Evolutionary conservation across 2,888 invertebrate genomes (phyloP), one percentile per base, ranked within the genome.

Genomic region (Calephelis perditalis): DNA sequence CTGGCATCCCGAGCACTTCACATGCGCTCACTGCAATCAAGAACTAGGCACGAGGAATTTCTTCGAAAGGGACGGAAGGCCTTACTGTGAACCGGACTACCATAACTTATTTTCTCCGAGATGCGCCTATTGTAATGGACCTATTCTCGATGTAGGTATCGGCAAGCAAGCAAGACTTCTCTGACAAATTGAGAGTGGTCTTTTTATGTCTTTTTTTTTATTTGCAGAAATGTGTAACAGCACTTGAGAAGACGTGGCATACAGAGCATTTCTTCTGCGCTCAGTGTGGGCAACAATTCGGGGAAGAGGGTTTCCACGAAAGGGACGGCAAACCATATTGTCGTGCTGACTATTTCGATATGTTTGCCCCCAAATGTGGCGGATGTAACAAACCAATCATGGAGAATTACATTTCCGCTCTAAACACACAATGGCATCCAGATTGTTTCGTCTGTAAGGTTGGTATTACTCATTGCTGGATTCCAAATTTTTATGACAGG

Each of bases 1-100:
- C 67, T 99, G 99, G 99, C 99, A 99, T 86, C 98, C 99, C 56
- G 99, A 99, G 91, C 99, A 99, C 88, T 99, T 99, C 90, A 97
- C 96, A 64, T 99, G 99, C 92, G 96, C 96, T 70, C 98, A 99
- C 80, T 99, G 99, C 93, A 96, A 95, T 77, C 97, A 98, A 79
- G 98, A 98, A 84, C 90, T 99, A 77, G 99, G 99, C 65, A 99
- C 99, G 61, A 94, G 97, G 81, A 99, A 98, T 91, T 99, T 99
- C 94, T 99, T 99, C 87, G 99, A 99, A 88, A 93, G 99, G 68
- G 98, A 99, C 73, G 98, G 97, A 61, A 94, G 95, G 78, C 99
- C 99, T 0, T 99, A 98, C 90, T 99, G 99, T 92, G 99, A 99
- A 86, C 94, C 96, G 7, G 99, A 99, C 88, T 99, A 99, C 86